phyloP scores from a whole-genome alignment of 2,113 vertebrate genomes.

The western clawed frog (Xenopus tropicalis) region DNA sequence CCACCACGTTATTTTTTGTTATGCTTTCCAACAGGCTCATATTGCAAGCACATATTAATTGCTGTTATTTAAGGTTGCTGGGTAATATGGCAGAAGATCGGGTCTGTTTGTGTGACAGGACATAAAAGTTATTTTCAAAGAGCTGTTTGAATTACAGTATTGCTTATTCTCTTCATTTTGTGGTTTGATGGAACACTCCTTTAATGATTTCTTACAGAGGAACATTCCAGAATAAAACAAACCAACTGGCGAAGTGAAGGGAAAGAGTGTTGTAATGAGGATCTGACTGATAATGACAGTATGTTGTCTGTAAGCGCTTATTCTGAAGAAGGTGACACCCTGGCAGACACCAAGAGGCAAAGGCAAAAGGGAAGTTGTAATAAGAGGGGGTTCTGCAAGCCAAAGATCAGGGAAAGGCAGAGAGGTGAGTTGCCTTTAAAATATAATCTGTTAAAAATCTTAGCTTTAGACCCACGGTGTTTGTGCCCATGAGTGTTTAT shows the following conservation, averaged over 20 bases:
- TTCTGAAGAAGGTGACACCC: constrained; percentile 48
- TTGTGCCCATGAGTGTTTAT: too few species aligned
- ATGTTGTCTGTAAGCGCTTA: constrained; percentile 47
- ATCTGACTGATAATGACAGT: constrained; percentile 50
- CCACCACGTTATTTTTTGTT: too few species aligned
- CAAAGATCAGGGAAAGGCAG: constrained; percentile 75
- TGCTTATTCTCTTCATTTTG: too few species aligned
- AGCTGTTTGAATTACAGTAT: too few species aligned
- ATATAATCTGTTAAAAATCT: background rate
- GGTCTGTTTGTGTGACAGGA: too few species aligned
- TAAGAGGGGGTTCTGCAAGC: constrained; percentile 67
- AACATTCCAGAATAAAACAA: constrained; percentile 53
- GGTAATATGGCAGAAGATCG: too few species aligned
- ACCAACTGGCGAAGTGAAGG: constrained; percentile 50
- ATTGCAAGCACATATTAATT: too few species aligned
- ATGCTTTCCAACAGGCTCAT: too few species aligned
- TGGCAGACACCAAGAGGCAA: constrained; percentile 46
- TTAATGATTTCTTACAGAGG: constrained; percentile 46
- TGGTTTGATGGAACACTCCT: too few species aligned
- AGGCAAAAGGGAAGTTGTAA: constrained; percentile 57
- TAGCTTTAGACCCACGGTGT: background rate
- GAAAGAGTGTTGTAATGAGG: constrained; percentile 39
- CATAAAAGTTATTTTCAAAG: too few species aligned
- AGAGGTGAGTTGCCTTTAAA: constrained; percentile 63
- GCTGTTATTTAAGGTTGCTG: too few species aligned